Conservation (phyloP, 1,140 invertebrate genomes). For the Tetraneura akinire region DNA sequence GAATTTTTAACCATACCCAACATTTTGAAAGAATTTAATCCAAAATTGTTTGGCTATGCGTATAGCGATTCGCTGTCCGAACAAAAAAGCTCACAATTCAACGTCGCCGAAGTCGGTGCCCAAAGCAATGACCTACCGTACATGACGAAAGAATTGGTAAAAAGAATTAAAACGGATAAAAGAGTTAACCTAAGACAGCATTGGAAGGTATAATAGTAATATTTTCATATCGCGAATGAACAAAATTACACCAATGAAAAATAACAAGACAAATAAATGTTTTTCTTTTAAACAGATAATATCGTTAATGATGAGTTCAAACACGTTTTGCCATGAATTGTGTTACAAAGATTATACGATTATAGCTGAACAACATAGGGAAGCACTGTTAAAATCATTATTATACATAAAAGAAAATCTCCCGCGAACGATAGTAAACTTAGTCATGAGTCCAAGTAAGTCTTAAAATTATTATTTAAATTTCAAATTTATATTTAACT, state of each 20-base stretch:
- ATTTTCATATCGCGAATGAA: too few relatives aligned
- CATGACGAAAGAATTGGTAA: slow-evolving; percentile 66
- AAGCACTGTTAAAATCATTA: slow-evolving; percentile 67
- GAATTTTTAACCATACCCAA: slow-evolving; percentile 65
- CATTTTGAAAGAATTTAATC: slow-evolving; percentile 68
- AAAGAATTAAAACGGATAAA: slow-evolving; percentile 65
- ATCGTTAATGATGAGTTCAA: slow-evolving; percentile 81
- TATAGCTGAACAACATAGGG: slow-evolving; percentile 63
- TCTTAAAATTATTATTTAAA: background rate
- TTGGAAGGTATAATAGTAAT: slow-evolving; percentile 67
- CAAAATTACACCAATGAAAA: background rate
- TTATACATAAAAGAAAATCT: slow-evolving; percentile 69
- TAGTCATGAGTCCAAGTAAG: slow-evolving; percentile 75
- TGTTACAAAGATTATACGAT: slow-evolving; percentile 66
- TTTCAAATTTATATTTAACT: too few relatives aligned
- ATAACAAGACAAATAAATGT: background rate
- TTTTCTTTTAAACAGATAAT: slow-evolving; percentile 61
- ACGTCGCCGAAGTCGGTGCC: slow-evolving; percentile 66
- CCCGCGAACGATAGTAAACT: slow-evolving; percentile 75
- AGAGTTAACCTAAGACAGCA: slow-evolving; percentile 65
- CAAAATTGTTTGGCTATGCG: slow-evolving; percentile 66
- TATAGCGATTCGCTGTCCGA: slow-evolving; percentile 60
- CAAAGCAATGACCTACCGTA: slow-evolving; percentile 66
- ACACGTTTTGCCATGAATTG: slow-evolving; percentile 80
- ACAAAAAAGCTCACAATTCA: slow-evolving; percentile 63